Evolutionary conservation across 2,888 invertebrate genomes (phyloP).

Genomic region (Osedax frankpressi): DNA sequence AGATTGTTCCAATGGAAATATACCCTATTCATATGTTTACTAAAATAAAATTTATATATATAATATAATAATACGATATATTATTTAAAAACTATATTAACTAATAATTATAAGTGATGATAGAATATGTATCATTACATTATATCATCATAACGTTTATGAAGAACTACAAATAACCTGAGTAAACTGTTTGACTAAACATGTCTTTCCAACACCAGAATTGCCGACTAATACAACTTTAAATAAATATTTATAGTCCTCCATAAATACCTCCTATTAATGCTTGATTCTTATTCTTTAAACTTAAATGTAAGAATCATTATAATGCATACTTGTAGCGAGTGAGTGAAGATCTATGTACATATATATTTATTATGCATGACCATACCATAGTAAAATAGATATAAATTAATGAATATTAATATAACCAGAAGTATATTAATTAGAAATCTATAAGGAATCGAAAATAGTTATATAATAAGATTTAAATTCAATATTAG

Average conservation of each 20-base stretch:
- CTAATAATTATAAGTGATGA: neutral
- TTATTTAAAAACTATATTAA: neutral
- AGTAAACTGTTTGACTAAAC: constrained; percentile 86
- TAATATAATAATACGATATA: neutral
- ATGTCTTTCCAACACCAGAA: constrained; percentile 95
- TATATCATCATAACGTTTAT: neutral
- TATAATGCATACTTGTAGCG: no score
- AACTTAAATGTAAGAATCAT: no score
- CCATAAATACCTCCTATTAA: constrained; percentile 58
- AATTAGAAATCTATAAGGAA: no score
- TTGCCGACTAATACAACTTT: constrained; percentile 96
- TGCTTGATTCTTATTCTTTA: no score
- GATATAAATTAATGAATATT: no score
- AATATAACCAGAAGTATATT: no score
- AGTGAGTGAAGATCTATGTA: no score
- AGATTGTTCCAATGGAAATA: constrained; percentile 94
- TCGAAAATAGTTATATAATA: no score
- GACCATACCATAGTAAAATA: no score
- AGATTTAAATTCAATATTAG: no score
- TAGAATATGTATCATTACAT: neutral
- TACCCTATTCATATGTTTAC: no score
- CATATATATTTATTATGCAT: no score
- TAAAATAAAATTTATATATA: neutral
- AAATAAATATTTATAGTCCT: constrained; percentile 96
- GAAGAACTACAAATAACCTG: constrained; percentile 52